Percentiles rank a stretch among this genome's conserved stretches.
These are phyloP conservation scores for Himalopsyche tibetana DNA, from an alignment of 2,888 invertebrate genomes.

Conservation along the genomic window DNA sequence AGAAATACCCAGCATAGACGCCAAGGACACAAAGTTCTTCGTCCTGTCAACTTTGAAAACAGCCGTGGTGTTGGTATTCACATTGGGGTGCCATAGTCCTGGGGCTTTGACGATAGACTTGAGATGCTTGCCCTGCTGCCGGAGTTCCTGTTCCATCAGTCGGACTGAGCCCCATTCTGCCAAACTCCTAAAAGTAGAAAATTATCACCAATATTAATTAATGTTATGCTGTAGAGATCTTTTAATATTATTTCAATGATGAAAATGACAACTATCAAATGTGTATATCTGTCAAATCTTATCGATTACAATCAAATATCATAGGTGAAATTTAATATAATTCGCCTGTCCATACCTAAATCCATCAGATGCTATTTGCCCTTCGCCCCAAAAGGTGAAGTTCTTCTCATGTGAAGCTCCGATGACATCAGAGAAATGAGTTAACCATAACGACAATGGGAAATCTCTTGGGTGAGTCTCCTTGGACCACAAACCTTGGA, in stretches of 20 bases:
- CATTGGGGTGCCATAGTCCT: conserved; percentile 93
- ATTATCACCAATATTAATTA: background rate
- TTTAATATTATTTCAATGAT: no score
- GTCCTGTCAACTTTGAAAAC: conserved; percentile 89
- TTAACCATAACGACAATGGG: conserved; percentile 91
- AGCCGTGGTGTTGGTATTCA: conserved; percentile 89
- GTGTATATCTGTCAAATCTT: no score
- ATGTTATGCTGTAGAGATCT: background rate
- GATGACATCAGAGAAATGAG: conserved; percentile 98
- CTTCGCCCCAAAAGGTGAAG: conserved; percentile 94
- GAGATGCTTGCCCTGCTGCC: conserved; percentile 85
- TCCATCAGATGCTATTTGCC: conserved; percentile 90
- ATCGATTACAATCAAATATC: no score
- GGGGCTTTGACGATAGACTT: conserved; percentile 92
- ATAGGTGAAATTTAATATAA: no score
- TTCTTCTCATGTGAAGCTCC: conserved; percentile 94
- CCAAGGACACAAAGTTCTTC: conserved; percentile 91
- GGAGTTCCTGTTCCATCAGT: conserved; percentile 91
- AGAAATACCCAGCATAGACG: conserved; percentile 86
- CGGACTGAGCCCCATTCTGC: conserved; percentile 95
- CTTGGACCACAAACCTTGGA: conserved; percentile 96
- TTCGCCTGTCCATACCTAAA: conserved; percentile 79
- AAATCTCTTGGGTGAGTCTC: conserved; percentile 97
- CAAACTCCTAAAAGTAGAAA: conserved; percentile 71
- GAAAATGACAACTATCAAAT: no score